Evolutionary conservation across 1,140 invertebrate genomes (phyloP).

Genomic region (Drosophila varians): DNA sequence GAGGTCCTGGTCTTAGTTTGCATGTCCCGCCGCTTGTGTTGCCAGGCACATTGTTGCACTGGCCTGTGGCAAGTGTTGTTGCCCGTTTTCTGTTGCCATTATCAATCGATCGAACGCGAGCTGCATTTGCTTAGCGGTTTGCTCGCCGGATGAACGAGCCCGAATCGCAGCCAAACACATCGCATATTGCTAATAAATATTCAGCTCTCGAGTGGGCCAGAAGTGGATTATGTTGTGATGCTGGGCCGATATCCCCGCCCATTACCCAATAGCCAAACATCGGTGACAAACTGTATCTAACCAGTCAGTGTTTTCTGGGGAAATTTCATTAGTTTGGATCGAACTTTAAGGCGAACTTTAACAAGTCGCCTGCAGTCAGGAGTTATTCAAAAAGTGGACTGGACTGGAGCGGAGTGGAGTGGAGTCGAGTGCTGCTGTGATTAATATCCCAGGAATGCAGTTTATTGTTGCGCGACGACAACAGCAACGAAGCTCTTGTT

Average conservation of each 20-base stretch:
- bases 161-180: conserved; percentile 38
- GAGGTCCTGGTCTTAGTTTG: conserved; percentile 34
- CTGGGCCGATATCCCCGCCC: conserved; percentile 7
- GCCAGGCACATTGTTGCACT: conserved; percentile 32
- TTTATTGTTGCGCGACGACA: conserved; percentile 66
- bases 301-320: conserved; percentile 1
- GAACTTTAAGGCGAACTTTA: conserved; percentile 27
- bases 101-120: conserved; percentile 80
- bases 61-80: conserved; percentile 59
- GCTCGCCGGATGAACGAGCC: conserved; percentile 21
- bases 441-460: conserved; percentile 77
- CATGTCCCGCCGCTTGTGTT: conserved; percentile 24
- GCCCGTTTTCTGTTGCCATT: conserved; percentile 55
- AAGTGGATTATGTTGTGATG: conserved; percentile 49
- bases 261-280: background rate
- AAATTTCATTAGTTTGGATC: conserved; percentile 32
- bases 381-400: conserved; percentile 41
- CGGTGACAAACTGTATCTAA: conserved; percentile 33
- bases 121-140: conserved; percentile 76
- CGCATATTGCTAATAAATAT: conserved; percentile 78
- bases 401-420: conserved; percentile 15
- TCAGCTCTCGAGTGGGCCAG: conserved; percentile 46
- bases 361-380: conserved; percentile 26
- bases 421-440: conserved; percentile 55
- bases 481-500: conserved; percentile 12